Evolutionary conservation across 2,888 invertebrate species (phyloP).

Genomic region (Platynereis dumerilii): DNA sequence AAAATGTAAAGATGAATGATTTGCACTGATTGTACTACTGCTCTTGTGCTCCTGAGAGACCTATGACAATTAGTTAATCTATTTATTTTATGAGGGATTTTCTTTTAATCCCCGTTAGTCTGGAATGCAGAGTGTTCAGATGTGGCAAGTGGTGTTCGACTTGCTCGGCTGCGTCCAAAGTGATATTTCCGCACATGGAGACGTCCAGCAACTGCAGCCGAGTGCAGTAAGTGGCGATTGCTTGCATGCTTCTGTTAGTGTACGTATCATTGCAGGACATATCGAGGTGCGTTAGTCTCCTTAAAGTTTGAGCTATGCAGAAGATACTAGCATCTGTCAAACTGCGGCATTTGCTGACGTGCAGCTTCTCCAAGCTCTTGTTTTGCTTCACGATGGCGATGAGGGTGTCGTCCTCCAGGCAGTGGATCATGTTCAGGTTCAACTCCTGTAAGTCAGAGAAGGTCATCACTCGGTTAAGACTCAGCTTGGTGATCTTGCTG

Average conservation of each 20-base stretch:
- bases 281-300: slow-evolving; percentile 69
- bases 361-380: slow-evolving; percentile 74
- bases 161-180: slow-evolving; percentile 46
- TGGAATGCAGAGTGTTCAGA: slow-evolving; percentile 26
- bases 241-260: slow-evolving; percentile 69
- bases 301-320: slow-evolving; percentile 65
- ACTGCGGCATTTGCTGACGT: slow-evolving; percentile 73
- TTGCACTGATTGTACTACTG: too few species aligned
- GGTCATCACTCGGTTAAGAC: slow-evolving; percentile 73
- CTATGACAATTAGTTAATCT: too few species aligned
- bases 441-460: slow-evolving; percentile 72
- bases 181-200: slow-evolving; percentile 61
- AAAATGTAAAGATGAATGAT: too few species aligned
- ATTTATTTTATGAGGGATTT: too few species aligned
- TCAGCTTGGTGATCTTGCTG: slow-evolving; percentile 76
- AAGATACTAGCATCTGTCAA: slow-evolving; percentile 73
- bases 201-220: slow-evolving; percentile 70
- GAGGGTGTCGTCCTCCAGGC: slow-evolving; percentile 72
- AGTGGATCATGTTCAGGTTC: slow-evolving; percentile 74
- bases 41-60: too few species aligned
- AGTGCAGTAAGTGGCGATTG: slow-evolving; percentile 66
- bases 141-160: slow-evolving; percentile 44
- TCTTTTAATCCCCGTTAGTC: too few species aligned
- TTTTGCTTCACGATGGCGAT: slow-evolving; percentile 72
- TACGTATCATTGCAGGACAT: slow-evolving; percentile 72